Evolutionary conservation across 2,888 invertebrate genomes (phyloP), one percentile per base, ranked within the genome.

Genomic region (Digitonthophagus gazella): DNA sequence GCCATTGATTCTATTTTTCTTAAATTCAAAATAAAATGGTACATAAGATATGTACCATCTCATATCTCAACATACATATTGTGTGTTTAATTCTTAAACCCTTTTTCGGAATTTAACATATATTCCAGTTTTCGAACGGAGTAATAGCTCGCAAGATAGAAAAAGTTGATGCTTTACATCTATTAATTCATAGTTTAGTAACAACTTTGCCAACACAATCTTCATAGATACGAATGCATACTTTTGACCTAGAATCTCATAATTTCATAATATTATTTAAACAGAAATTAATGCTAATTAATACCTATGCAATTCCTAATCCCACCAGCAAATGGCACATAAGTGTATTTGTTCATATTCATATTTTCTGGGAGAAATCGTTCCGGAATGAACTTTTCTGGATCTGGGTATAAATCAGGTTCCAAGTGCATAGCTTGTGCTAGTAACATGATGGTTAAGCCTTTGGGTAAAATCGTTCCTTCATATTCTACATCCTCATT

Each of bases 231-330:
- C 11, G 14, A 66, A 19, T 2, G 66, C 56, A 20, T 66, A 66
- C 19, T 14, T 66, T 4, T 18, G 18, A 15, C 66, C 66, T 63
- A 15, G 6, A 15, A 11, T 63, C n/a, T n/a, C n/a, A n/a, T n/a
- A n/a, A n/a, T n/a, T n/a, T n/a, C n/a, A n/a, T n/a, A 63, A 63
- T 15, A 18, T 63, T 18, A 4, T 4, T 4, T 5, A 14, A 18
- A 22, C 11, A 15, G 15, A 15, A 1, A 1, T 16, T n/a, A 5
- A 6, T 16, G 5, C 15, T 19, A 2, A 15, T 3, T 8, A 11
- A 19, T 57, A 66, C 66, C 66, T 19, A 66, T 66, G 19, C 66
- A 66, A 66, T 14, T 19, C 57, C 66, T n/a, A n/a, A n/a, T n/a
- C n/a, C n/a, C n/a, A n/a, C n/a, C n/a, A n/a, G n/a, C n/a, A n/a